Conservation (phyloP, 2,888 invertebrate genomes). For the Chrysopilus asiliformis region DNA sequence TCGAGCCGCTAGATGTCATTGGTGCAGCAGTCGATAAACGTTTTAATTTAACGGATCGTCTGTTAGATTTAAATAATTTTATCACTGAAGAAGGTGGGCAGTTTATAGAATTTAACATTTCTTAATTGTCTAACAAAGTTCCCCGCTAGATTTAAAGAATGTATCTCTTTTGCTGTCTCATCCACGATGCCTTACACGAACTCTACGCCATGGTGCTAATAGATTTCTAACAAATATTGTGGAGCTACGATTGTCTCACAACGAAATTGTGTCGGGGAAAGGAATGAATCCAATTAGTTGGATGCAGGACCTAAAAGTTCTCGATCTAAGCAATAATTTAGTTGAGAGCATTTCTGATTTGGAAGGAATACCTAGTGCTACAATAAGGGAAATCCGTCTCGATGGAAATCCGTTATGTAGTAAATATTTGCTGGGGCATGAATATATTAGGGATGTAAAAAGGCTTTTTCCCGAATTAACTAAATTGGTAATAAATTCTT, state of each 20-base stretch:
- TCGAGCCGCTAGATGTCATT: conserved; percentile 11
- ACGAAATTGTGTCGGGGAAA: neutral
- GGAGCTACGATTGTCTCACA: conserved; percentile 9
- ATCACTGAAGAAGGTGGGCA: conserved; percentile 5
- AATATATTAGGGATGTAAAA: conserved; percentile 12
- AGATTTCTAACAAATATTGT: conserved; percentile 10
- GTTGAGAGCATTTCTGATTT: conserved; percentile 11
- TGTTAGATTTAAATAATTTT: conserved; percentile 13
- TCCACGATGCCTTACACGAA: conserved; percentile 5
- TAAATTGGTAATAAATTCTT: conserved; percentile 11
- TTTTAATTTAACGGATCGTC: conserved; percentile 12
- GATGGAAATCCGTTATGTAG: conserved; percentile 16
- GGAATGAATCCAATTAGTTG: too few species aligned
- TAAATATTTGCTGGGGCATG: conserved; percentile 5
- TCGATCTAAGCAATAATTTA: conserved; percentile 13
- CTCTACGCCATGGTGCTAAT: conserved; percentile 9
- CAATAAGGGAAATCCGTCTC: conserved; percentile 10
- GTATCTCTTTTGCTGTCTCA: conserved; percentile 9
- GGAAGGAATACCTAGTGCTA: conserved; percentile 7
- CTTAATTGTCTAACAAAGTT: neutral
- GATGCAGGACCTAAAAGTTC: conserved; percentile 11
- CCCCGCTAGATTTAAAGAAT: conserved; percentile 7
- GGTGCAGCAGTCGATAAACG: conserved; percentile 4
- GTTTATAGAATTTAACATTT: too few species aligned
- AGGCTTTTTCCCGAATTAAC: conserved; percentile 11